A percentile compares a stretch with the other conserved stretches of the same genome.
phyloP scores from a whole-genome alignment of 2,797 vertebrate species.

The Catharus ustulatus region DNA sequence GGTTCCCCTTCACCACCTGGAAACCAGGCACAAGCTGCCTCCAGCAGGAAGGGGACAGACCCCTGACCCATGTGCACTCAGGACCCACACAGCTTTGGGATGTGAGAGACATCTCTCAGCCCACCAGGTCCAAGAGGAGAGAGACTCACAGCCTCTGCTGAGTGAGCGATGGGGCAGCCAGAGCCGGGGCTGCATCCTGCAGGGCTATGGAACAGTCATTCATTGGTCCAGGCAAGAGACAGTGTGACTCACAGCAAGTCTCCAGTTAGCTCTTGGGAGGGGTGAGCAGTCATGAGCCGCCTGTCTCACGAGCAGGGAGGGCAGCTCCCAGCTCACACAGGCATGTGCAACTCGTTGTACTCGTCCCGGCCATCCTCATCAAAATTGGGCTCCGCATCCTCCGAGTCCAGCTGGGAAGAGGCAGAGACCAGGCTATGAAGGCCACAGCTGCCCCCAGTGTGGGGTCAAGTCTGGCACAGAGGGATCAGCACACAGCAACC shows the following conservation, averaged over 20 bases:
- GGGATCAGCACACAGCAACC: not conserved
- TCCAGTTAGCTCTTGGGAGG: conserved; percentile 9
- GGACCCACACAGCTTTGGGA: not conserved
- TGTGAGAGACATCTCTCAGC: conserved; percentile 32
- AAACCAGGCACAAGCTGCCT: not conserved
- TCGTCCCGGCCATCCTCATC: conserved; percentile 94
- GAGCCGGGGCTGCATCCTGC: not conserved
- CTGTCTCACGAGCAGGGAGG: not conserved
- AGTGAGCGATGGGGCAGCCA: not conserved
- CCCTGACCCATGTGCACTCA: not conserved
- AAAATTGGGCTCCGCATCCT: conserved; percentile 94
- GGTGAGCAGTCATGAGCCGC: not conserved
- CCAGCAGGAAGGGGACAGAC: not conserved
- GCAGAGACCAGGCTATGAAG: conserved; percentile 19
- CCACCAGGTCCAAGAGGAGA: conserved; percentile 36
- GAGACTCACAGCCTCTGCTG: conserved; percentile 50
- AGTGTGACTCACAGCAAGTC: not conserved
- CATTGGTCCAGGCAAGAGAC: conserved; percentile 21
- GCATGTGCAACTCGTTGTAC: conserved; percentile 99
- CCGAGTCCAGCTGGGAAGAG: conserved; percentile 87
- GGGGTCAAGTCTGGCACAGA: not conserved
- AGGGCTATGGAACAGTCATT: conserved; percentile 32
- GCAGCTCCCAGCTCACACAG: conserved; percentile 80
- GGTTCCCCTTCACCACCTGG: not conserved
- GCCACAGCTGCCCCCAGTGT: not conserved